A percentile compares a stretch with the other conserved stretches of the same genome.
Conservation (phyloP, 2,888 invertebrate genomes). For the Euzetes globulus region DNA sequence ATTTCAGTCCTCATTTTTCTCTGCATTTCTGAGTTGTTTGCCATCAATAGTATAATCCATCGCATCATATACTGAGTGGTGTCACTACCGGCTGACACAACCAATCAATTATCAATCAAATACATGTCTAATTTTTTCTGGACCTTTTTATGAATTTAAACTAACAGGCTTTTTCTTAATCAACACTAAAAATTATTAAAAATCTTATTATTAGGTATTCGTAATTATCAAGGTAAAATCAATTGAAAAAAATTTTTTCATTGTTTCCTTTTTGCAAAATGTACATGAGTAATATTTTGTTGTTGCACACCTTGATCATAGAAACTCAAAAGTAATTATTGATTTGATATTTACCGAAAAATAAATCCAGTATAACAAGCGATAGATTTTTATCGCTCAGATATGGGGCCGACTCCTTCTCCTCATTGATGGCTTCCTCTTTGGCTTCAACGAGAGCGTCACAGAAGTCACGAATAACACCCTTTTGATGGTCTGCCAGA, state of each 20-base stretch:
- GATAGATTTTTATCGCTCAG: not conserved
- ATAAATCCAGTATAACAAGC: conserved; percentile 16
- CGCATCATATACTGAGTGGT: conserved; percentile 4
- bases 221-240: no score
- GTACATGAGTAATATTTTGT: no score
- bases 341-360: no score
- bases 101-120: not conserved
- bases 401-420: not conserved
- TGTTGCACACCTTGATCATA: no score
- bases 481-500: conserved; percentile 55
- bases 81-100: conserved; percentile 15
- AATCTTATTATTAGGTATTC: no score
- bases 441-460: conserved; percentile 20
- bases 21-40: not conserved
- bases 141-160: no score
- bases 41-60: conserved; percentile 21
- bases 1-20: conserved; percentile 2
- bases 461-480: conserved; percentile 63
- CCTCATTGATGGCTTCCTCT: not conserved
- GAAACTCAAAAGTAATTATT: no score
- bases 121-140: no score
- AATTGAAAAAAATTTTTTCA: no score
- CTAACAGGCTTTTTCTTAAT: no score
- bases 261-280: no score
- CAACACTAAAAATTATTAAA: no score